phyloP scores from a whole-genome alignment of 2,888 invertebrate genomes.

The Ophraella communa region DNA sequence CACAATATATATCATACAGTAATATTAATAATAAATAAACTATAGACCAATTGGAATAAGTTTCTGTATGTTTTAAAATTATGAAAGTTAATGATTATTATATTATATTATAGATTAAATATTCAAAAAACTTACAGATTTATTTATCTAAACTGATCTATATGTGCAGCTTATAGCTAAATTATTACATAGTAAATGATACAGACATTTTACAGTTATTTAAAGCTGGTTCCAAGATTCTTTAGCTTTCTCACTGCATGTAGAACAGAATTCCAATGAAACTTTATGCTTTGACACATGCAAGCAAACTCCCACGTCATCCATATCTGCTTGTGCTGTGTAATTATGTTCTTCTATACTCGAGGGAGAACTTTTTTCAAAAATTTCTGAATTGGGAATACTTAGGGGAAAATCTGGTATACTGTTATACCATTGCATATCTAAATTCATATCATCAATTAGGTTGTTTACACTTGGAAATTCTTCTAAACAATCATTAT shows the following conservation, averaged over 20 bases:
- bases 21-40: conserved; percentile 2
- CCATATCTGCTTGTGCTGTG: conserved; percentile 36
- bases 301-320: conserved; percentile 64
- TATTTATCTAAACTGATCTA: conserved; percentile 4
- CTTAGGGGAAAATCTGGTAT: conserved; percentile 30
- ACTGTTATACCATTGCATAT: conserved; percentile 9
- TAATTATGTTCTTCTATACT: conserved; percentile 52
- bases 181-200: conserved; percentile 34
- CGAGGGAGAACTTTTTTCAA: not conserved
- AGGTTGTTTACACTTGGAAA: not conserved
- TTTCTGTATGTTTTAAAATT: too few species aligned
- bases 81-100: too few species aligned
- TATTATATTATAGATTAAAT: not conserved
- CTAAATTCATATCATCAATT: conserved; percentile 6
- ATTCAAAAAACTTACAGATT: not conserved
- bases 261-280: conserved; percentile 66
- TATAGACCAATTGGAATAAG: not conserved
- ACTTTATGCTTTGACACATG: conserved; percentile 65
- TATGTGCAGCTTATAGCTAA: not conserved
- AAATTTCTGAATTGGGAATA: conserved; percentile 25
- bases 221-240: conserved; percentile 44
- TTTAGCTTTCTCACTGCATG: conserved; percentile 63
- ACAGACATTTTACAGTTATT: conserved; percentile 51
- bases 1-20: conserved; percentile 1
- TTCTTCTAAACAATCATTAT: conserved; percentile 33